Conservation (phyloP, 2,797 vertebrate genomes). For the Muraenolepis orangiensis region DNA sequence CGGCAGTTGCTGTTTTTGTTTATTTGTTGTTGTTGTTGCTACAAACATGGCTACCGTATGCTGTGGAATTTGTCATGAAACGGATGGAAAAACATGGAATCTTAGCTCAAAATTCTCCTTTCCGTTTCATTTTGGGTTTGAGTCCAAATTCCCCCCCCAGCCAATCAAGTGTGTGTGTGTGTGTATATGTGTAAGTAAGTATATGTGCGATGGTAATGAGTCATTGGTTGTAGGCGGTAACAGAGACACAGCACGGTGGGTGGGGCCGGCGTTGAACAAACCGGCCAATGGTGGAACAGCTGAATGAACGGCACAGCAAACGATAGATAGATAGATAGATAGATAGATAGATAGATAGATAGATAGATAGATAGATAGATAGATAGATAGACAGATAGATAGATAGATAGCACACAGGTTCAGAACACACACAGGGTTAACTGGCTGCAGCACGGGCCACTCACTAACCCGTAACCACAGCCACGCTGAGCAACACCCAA, state of each 20-base stretch:
- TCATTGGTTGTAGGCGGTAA: slow-evolving; percentile 29
- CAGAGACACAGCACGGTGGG: slow-evolving; percentile 58
- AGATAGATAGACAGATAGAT: no score
- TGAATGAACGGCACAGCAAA: slow-evolving; percentile 28
- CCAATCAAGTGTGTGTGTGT: neutral
- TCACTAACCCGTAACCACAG: slow-evolving; percentile 62
- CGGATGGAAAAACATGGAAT: neutral
- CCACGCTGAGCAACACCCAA: slow-evolving; percentile 6
- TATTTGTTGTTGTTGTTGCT: slow-evolving; percentile 35
- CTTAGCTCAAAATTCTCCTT: neutral
- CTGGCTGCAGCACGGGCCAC: slow-evolving; percentile 61
- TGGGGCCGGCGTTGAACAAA: slow-evolving; percentile 36
- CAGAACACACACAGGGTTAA: slow-evolving; percentile 49
- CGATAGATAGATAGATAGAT: no score
- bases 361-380: no score
- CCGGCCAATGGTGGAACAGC: slow-evolving; percentile 40
- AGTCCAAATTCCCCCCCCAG: neutral
- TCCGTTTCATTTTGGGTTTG: neutral
- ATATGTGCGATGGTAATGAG: neutral
- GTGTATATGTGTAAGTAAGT: neutral
- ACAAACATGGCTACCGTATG: neutral
- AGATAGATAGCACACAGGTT: neutral
- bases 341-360: no score
- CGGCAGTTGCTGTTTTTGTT: no score
- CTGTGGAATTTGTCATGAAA: neutral